Evolutionary conservation across 2,888 invertebrate genomes (phyloP).

Genomic region (Bimastos eiseni): DNA sequence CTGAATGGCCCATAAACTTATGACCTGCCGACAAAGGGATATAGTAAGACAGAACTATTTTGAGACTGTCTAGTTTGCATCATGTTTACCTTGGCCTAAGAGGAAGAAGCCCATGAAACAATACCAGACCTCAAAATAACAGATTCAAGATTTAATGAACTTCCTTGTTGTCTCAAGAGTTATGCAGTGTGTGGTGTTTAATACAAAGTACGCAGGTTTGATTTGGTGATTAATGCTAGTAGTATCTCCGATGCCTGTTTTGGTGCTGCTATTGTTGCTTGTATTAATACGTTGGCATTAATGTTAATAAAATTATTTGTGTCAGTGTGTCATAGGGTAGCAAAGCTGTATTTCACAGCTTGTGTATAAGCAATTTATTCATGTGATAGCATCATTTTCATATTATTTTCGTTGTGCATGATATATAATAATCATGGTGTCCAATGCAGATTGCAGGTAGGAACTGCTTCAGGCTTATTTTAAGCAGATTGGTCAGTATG

Average conservation of each 20-base stretch:
- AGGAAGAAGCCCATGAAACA: background rate
- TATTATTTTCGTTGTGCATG: too few relatives aligned
- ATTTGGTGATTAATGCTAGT: background rate
- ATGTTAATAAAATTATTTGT: background rate
- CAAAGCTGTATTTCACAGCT: too few relatives aligned
- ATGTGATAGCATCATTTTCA: too few relatives aligned
- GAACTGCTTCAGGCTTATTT: too few relatives aligned
- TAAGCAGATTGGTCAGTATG: too few relatives aligned
- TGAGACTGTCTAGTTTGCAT: background rate
- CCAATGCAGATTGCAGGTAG: too few relatives aligned
- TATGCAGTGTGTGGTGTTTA: background rate
- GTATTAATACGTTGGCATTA: background rate
- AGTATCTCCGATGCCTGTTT: background rate
- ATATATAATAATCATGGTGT: too few relatives aligned
- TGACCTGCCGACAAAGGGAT: background rate
- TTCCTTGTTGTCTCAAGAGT: background rate
- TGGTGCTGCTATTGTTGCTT: background rate
- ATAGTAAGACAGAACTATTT: background rate
- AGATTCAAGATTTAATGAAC: too few relatives aligned
- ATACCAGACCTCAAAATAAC: background rate
- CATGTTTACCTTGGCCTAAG: background rate
- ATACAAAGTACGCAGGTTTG: background rate
- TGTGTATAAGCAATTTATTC: background rate
- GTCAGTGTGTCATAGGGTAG: too few relatives aligned
- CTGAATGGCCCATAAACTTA: background rate